Evolutionary conservation across 2,888 invertebrate species (phyloP), one percentile per base, ranked within the genome.

Genomic region (Catocala sponsa): DNA sequence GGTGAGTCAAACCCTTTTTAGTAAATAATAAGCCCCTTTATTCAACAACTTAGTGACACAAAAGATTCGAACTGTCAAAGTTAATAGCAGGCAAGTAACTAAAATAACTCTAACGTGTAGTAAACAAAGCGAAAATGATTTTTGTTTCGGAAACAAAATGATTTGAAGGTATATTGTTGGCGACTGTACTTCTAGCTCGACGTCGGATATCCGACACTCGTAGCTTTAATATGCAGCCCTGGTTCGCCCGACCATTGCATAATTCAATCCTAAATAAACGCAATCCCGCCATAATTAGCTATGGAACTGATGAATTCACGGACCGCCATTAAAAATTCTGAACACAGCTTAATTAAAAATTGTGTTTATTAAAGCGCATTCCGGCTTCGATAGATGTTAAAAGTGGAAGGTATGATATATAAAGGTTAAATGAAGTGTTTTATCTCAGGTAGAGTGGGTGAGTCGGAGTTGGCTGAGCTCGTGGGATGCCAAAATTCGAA

Each of bases 171-270:
- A 13, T 41, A 62, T 66, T 76, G 76, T 25, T 50, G n/a, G 64
- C 72, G 87, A 85, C 82, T 83, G 89, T 93, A 90, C 90, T 80
- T 76, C 82, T 89, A 87, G 85, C 76, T 81, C 79, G 79, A 78
- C 87, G 81, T 90, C 87, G 91, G 94, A 91, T 89, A 94, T 91
- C 90, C 91, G 93, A 93, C 87, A 92, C 93, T 91, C 84, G 76
- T 67, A 76, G 69, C 82, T 88, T 91, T 91, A 91, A 88, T 90
- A 88, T 86, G 84, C 88, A 84, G 84, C 74, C 75, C 81, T 74
- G 83, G 82, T 85, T 77, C 76, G 80, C 73, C 79, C 74, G 82
- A 81, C 79, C 83, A 84, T 87, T 87, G 87, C 89, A 88, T 89
- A 91, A 89, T 90, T 88, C 90, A 87, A 89, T 89, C 86, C 87